Evolutionary conservation across 2,797 vertebrate species (phyloP), one percentile per base, ranked within the genome.

Genomic region (Platalea minor): DNA sequence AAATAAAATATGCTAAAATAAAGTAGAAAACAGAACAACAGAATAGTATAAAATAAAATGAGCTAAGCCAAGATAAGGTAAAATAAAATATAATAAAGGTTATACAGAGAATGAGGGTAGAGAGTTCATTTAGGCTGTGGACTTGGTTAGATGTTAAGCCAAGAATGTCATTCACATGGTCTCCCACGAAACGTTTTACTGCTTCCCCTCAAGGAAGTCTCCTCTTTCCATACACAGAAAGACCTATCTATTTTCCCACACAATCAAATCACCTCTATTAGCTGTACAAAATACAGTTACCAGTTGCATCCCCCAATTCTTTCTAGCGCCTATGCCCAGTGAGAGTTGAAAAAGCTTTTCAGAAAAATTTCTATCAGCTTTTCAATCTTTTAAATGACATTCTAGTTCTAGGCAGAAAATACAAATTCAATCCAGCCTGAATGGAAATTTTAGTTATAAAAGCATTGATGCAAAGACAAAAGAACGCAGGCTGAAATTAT

Each of bases 341-440:
- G 41, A 94, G 57, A 82, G 48, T 3, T 86, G 60, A 60, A 72
- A 83, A 93, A 80, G 64, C n/a, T 89, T 95, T 91, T 68, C 10
- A 73, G 41, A 93, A 51, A 94, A 57, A 61, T 87, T 95, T 79
- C 72, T 26, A 82, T 74, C 78, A 92, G 48, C n/a, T 94, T 92
- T 89, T 88, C 72, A 91, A 72, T 91, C 64, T 80, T 67, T 75
- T 65, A 53, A 20, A 59, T 41, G 46, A 53, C 79, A 77, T 67
- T 89, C 39, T 80, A 83, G 88, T 80, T 85, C 64, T 59, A 80
- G 17, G 33, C 41, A 91, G 72, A 80, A 96, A 92, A 96, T 25
- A 84, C 31, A 90, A 86, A 91, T 87, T 92, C 56, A 39, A 3
- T 87, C 60, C 63, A 90, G 39, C 5, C 35, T 76, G 54, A 91